These are phyloP conservation scores for Artemia sinica DNA, from an alignment of 2,888 invertebrate genomes.

Conservation along the genomic window DNA sequence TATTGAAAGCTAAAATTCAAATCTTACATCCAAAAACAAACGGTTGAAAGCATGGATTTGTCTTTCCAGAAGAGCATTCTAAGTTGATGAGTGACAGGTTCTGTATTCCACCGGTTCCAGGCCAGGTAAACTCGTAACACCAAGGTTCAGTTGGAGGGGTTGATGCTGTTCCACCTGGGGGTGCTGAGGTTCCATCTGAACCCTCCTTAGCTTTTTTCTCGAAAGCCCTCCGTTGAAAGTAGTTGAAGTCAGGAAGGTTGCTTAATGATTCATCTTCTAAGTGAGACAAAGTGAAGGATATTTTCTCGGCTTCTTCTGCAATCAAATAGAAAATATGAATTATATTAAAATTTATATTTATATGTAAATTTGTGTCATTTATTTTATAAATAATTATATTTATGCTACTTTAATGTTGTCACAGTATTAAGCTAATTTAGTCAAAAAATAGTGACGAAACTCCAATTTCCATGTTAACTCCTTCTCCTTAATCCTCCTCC, in stretches of 20 bases:
- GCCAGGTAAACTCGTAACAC: conserved; percentile 11
- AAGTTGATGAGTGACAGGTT: background rate
- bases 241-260: background rate
- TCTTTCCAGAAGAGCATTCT: background rate
- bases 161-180: background rate
- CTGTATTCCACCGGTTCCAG: background rate
- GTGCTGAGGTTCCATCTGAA: background rate
- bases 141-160: background rate
- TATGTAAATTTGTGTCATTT: too few relatives aligned
- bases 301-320: background rate
- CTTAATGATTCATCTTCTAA: background rate
- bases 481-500: too few relatives aligned
- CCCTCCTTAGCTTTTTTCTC: background rate
- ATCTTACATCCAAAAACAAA: conserved; percentile 1
- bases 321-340: background rate
- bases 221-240: background rate
- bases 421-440: too few relatives aligned
- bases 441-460: too few relatives aligned
- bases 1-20: too few relatives aligned
- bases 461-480: too few relatives aligned
- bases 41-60: conserved; percentile 6
- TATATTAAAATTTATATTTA: too few relatives aligned
- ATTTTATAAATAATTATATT: too few relatives aligned
- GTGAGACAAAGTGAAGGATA: background rate
- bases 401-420: too few relatives aligned